A percentile compares a stretch with the other conserved stretches of the same genome.
phyloP scores from a whole-genome alignment of 2,888 invertebrate genomes.

The Podotricha telesiphe region DNA sequence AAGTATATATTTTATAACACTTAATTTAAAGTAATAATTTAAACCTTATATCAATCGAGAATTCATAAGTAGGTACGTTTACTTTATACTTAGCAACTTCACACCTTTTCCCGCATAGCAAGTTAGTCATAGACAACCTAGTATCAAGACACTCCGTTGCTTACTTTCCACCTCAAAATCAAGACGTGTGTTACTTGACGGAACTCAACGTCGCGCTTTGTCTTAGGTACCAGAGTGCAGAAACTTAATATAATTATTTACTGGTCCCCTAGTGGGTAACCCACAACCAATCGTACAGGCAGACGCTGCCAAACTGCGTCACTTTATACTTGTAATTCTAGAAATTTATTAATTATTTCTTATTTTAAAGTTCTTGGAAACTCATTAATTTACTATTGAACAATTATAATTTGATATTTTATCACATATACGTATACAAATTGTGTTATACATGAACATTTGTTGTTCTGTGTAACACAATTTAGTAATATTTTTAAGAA shows the following conservation, averaged over 20 bases:
- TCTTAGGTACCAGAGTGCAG: no score
- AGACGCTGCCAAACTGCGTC: no score
- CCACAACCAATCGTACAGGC: no score
- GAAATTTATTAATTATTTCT: constrained; percentile 4
- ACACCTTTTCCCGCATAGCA: no score
- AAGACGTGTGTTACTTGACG: no score
- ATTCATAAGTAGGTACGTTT: constrained; percentile 2
- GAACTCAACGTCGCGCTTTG: no score
- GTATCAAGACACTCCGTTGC: no score
- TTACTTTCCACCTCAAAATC: no score
- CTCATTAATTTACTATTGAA: neutral
- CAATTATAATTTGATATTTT: neutral
- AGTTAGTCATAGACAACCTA: no score
- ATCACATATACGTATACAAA: neutral
- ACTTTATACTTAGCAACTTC: no score
- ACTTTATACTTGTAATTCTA: constrained; percentile 1
- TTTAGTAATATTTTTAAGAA: constrained; percentile 10
- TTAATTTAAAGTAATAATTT: constrained; percentile 16
- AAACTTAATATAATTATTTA: no score
- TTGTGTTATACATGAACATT: neutral
- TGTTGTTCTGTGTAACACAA: neutral
- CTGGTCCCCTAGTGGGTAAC: no score
- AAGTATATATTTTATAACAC: constrained; percentile 1
- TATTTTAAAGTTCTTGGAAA: neutral
- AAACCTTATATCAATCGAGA: constrained; percentile 19